Base-by-base conservation (phyloP, 2,797 vertebrate genomes). In the Rhinella marina region DNA sequence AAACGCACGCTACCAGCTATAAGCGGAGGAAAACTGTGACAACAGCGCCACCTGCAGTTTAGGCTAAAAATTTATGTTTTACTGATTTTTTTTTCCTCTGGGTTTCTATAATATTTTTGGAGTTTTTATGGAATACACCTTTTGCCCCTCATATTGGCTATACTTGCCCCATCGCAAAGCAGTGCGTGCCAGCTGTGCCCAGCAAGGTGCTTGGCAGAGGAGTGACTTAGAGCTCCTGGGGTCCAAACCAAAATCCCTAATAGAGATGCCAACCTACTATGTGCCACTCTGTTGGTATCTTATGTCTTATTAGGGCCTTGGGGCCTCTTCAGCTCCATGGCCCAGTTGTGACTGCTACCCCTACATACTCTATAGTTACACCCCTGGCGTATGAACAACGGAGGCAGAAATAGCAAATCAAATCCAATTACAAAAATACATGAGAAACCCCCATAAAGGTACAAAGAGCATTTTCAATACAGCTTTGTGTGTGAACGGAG, bases 41-140 rank as follows among this genome's bases (percentile, higher is more conserved):
- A 84, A 72, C 82, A 93, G 92, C 91, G 81, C 94, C 94, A 91
- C 86, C 94, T 94, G 90, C 82, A 90, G 93, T 83, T 90, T 17
- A 85, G 7, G 1, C 48, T 27, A n/a, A 6, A 82, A 8, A 19
- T 76, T n/a, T n/a, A 21, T 41, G 32, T 41, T 41, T 4, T 61
- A 7, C 8, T 12, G 10, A 17, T 25, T 68, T 68, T 27, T 16
- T 27, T 16, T 5, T 29, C 13, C 19, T 27, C 23, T 64, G 61
- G 41, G 41, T 41, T 41, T 41, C 41, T 41, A 41, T 41, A 57
- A 10, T 62, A 62, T n/a, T n/a, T 62, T 23, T 62, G 21, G 23
- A n/a, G 21, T 23, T 23, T 6, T 7, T 68, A 17, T 68, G 5
- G 16, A 23, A 29, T 70, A 14, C 1, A 9, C 23, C 16, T 32